Conservation (phyloP, 2,888 invertebrate species). For the Octodonta nipae region DNA sequence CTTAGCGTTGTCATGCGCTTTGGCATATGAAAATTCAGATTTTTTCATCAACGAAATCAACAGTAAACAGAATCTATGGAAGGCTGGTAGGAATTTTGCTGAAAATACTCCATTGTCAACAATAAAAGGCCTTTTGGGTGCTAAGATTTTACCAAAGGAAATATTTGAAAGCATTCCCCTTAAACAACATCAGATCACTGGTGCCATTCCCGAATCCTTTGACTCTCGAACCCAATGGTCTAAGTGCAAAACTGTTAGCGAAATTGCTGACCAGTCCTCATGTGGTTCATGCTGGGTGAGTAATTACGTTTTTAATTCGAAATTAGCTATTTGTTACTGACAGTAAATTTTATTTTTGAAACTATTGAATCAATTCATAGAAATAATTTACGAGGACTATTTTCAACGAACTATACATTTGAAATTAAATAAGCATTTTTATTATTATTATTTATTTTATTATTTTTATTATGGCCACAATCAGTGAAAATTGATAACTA, state of each 20-base stretch:
- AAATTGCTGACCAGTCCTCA: conserved; percentile 65
- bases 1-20: no score
- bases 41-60: conserved; percentile 40
- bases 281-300: conserved; percentile 74
- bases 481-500: no score
- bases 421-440: no score
- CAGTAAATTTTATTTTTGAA: no score
- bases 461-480: no score
- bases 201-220: conserved; percentile 52
- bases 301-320: no score
- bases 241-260: conserved; percentile 63
- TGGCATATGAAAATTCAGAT: neutral
- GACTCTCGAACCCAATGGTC: conserved; percentile 67
- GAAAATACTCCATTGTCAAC: neutral
- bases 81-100: conserved; percentile 63
- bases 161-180: conserved; percentile 10
- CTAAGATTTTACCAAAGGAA: neutral
- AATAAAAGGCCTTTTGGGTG: neutral
- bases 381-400: no score
- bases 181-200: conserved; percentile 33
- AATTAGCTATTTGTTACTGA: no score
- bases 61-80: conserved; percentile 54
- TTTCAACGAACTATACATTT: no score
- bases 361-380: no score
- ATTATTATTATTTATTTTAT: no score